phyloP scores from a whole-genome alignment of 2,888 invertebrate species.

The Eilema caniola region DNA sequence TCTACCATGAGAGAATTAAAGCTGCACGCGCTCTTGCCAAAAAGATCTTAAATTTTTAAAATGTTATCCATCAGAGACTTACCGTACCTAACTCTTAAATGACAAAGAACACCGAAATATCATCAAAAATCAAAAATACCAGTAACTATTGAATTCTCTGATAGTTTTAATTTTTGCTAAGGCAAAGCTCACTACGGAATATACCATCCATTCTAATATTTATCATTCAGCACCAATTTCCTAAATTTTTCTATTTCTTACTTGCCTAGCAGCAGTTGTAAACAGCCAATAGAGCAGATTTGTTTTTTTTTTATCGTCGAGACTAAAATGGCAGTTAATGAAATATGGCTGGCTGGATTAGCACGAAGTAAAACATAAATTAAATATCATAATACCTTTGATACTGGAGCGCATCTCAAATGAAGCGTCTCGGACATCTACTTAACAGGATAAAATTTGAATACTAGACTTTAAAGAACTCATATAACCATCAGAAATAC shows the following conservation, averaged over 20 bases:
- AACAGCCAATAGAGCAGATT: slow-evolving; percentile 49
- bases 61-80: neutral
- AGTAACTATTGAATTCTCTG: neutral
- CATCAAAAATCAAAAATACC: slow-evolving; percentile 1
- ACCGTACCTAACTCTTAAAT: neutral
- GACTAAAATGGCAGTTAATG: slow-evolving; percentile 20
- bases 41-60: too few relatives aligned
- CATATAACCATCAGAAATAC: neutral
- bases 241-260: slow-evolving; percentile 34
- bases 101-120: neutral
- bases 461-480: neutral
- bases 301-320: slow-evolving; percentile 17
- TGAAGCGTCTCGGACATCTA: slow-evolving; percentile 35
- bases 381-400: neutral
- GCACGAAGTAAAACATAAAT: slow-evolving; percentile 36
- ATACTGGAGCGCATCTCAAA: slow-evolving; percentile 10
- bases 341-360: slow-evolving; percentile 42
- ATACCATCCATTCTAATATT: slow-evolving; percentile 31
- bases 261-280: slow-evolving; percentile 33
- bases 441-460: slow-evolving; percentile 20
- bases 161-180: slow-evolving; percentile 30
- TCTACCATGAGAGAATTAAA: neutral
- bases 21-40: neutral
- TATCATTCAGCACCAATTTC: slow-evolving; percentile 55
- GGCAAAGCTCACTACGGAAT: slow-evolving; percentile 41